phyloP scores from a whole-genome alignment of 2,888 invertebrate species.

The Spilarctia lutea region DNA sequence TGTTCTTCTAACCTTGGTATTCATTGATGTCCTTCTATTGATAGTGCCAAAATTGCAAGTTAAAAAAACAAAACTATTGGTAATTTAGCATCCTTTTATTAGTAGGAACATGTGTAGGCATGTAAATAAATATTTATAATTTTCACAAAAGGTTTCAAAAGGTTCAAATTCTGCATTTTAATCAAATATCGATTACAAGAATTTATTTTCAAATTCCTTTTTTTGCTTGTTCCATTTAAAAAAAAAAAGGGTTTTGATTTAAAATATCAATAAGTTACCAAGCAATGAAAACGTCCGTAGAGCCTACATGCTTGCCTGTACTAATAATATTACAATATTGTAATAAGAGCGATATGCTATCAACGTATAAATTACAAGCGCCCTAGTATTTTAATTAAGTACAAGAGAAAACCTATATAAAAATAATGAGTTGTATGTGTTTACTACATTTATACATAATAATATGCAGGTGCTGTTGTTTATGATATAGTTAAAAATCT shows the following conservation, averaged over 20 bases:
- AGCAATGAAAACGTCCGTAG: neutral
- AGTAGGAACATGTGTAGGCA: neutral
- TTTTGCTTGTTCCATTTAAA: too few species aligned
- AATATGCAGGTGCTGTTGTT: neutral
- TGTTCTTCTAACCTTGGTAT: neutral
- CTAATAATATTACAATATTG: constrained; percentile 16
- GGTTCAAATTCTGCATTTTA: neutral
- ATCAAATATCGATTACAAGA: neutral
- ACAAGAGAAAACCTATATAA: constrained; percentile 4
- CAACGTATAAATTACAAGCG: constrained; percentile 16
- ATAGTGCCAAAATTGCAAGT: neutral
- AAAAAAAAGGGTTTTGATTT: too few species aligned
- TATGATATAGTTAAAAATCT: neutral
- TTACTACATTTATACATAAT: neutral
- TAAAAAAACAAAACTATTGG: neutral
- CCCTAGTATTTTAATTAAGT: constrained; percentile 19
- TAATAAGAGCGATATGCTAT: constrained; percentile 16
- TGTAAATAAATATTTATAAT: neutral
- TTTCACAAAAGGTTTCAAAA: neutral
- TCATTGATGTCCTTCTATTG: neutral
- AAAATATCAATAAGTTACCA: neutral
- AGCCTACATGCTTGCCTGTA: neutral
- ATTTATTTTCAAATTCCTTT: too few species aligned
- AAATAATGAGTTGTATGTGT: constrained; percentile 4
- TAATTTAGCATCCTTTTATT: neutral